phyloP scores from a whole-genome alignment of 2,888 invertebrate genomes.

The Balanococcus diminutus region DNA sequence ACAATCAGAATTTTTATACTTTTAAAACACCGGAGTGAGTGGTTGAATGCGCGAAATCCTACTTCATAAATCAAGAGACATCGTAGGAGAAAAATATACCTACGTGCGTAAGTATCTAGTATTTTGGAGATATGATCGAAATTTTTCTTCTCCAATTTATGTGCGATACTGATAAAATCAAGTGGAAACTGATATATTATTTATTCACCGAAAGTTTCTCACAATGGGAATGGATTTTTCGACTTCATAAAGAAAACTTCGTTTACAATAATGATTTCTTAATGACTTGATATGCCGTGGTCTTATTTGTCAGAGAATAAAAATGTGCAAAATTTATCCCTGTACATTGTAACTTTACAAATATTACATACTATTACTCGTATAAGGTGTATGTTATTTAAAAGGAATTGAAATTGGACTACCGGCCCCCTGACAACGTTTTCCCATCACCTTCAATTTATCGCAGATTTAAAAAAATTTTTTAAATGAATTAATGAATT shows the following conservation, averaged over 20 bases:
- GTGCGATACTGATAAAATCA: background rate
- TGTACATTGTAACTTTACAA: too few relatives aligned
- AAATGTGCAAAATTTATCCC: background rate
- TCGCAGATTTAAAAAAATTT: too few relatives aligned
- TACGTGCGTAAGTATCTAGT: background rate
- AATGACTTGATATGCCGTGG: background rate
- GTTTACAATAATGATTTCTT: background rate
- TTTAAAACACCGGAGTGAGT: background rate
- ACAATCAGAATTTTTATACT: background rate
- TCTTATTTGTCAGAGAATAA: background rate
- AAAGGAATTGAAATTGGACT: too few relatives aligned
- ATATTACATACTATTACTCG: too few relatives aligned
- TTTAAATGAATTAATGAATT: too few relatives aligned
- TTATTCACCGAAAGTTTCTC: background rate
- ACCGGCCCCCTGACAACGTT: too few relatives aligned
- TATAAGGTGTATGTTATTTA: too few relatives aligned
- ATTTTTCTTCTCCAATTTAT: background rate
- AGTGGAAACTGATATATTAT: background rate
- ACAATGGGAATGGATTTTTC: background rate
- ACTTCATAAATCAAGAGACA: conserved; percentile 3
- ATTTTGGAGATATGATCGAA: background rate
- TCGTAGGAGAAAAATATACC: background rate
- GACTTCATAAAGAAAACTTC: background rate
- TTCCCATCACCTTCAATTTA: too few relatives aligned
- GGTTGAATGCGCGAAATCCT: background rate